Conservation (phyloP, 2,797 vertebrate species). For the Yasuhikotakia modesta region DNA sequence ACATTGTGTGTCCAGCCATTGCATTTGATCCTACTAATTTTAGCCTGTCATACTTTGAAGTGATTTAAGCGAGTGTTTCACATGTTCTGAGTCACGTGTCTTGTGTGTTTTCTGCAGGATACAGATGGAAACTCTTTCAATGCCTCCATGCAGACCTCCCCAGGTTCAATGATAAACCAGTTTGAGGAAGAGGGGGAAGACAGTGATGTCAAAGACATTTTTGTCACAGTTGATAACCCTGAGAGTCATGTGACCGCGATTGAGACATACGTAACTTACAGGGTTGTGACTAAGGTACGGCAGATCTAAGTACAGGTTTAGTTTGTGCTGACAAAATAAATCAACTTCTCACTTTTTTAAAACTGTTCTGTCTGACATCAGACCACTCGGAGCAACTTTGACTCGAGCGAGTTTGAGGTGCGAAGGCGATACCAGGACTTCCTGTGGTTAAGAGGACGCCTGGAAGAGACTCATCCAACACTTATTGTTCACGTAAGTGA, state of each 20-base stretch:
- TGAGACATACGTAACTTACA: conserved; percentile 93
- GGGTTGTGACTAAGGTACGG: conserved; percentile 88
- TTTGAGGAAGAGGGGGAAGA: conserved; percentile 84
- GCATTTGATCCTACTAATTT: too few relatives aligned
- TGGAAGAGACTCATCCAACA: conserved; percentile 90
- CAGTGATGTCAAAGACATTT: conserved; percentile 83
- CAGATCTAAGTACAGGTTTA: not conserved
- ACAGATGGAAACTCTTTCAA: conserved; percentile 80
- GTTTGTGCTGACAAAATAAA: not conserved
- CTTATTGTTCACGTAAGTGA: conserved; percentile 90
- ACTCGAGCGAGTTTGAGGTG: conserved; percentile 93
- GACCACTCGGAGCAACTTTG: conserved; percentile 93
- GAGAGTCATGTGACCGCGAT: conserved; percentile 93
- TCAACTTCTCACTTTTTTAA: conserved; percentile 8
- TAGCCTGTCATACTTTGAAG: not conserved
- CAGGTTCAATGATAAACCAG: conserved; percentile 91
- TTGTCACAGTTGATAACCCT: conserved; percentile 89
- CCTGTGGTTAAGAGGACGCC: conserved; percentile 87
- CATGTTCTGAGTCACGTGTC: not conserved
- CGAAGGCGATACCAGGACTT: conserved; percentile 95
- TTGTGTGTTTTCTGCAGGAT: conserved; percentile 73
- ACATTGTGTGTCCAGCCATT: too few relatives aligned
- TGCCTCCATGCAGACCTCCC: conserved; percentile 82
- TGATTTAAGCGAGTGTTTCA: not conserved
- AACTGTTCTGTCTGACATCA: conserved; percentile 62